These are phyloP conservation scores for Chelonus formosanus DNA, from an alignment of 2,888 invertebrate species.

Conservation along the genomic window DNA sequence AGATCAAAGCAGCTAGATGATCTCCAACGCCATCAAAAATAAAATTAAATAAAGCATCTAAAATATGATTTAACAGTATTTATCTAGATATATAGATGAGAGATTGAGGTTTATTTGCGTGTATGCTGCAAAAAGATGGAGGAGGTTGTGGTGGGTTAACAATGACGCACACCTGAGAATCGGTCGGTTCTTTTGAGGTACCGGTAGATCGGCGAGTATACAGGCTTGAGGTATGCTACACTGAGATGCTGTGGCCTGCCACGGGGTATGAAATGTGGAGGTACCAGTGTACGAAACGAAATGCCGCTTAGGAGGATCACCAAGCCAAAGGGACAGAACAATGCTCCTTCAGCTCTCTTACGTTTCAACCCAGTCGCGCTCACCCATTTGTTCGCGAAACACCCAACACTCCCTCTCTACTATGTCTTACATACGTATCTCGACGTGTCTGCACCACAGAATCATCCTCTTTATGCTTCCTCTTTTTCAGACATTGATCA, in stretches of 20 bases:
- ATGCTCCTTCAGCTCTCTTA: constrained; percentile 49
- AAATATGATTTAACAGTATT: no score
- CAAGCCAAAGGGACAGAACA: constrained; percentile 51
- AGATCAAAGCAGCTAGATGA: no score
- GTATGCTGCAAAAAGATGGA: not conserved
- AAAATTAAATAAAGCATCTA: no score
- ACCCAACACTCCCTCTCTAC: constrained; percentile 50
- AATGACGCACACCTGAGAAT: constrained; percentile 60
- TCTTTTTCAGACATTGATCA: not conserved
- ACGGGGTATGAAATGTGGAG: constrained; percentile 57
- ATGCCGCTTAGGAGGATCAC: constrained; percentile 35
- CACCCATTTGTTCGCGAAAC: constrained; percentile 64
- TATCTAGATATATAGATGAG: no score
- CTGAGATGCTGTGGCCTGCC: constrained; percentile 7
- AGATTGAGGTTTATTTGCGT: constrained; percentile 19
- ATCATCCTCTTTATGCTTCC: constrained; percentile 17
- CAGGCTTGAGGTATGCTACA: constrained; percentile 9
- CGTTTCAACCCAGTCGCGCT: constrained; percentile 48
- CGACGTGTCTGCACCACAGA: constrained; percentile 37
- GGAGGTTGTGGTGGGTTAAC: constrained; percentile 44
- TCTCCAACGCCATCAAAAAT: no score
- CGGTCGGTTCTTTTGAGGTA: constrained; percentile 54
- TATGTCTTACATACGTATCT: constrained; percentile 43
- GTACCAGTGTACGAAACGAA: constrained; percentile 34
- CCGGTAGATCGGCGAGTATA: not conserved